A percentile compares a stretch with the other conserved stretches of the same genome.
Evolutionary conservation across 2,797 vertebrate species (phyloP).

Genomic region (Danionella dracula): DNA sequence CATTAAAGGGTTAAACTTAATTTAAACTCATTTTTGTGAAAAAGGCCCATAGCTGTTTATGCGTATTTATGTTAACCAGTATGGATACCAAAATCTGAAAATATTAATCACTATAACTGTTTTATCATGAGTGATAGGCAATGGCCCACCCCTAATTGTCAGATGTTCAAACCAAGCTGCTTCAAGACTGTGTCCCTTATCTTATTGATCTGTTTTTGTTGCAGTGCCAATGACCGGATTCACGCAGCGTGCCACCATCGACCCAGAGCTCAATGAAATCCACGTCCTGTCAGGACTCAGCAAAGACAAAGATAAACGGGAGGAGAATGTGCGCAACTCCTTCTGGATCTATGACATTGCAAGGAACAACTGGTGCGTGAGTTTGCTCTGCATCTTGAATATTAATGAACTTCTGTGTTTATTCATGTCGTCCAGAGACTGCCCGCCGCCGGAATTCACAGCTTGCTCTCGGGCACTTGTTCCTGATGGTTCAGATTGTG

Average conservation of each 20-base stretch:
- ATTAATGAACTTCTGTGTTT: background rate
- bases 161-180: background rate
- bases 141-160: too few species aligned
- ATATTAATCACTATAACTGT: too few species aligned
- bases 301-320: slow-evolving; percentile 97
- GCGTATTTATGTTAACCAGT: too few species aligned
- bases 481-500: background rate
- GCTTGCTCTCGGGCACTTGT: background rate
- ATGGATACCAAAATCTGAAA: too few species aligned
- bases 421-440: background rate
- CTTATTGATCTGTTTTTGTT: slow-evolving; percentile 1
- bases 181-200: background rate
- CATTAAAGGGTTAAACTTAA: too few species aligned
- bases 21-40: too few species aligned
- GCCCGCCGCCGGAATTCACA: background rate
- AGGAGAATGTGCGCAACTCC: slow-evolving; percentile 98
- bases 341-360: slow-evolving; percentile 99
- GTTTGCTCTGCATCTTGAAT: background rate
- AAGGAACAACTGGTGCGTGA: slow-evolving; percentile 90
- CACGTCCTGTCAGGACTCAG: slow-evolving; percentile 96
- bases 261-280: slow-evolving; percentile 97
- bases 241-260: slow-evolving; percentile 96
- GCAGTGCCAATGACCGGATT: slow-evolving; percentile 98
- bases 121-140: too few species aligned
- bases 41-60: too few species aligned